Percentiles rank a stretch among this genome's conserved stretches.
Evolutionary conservation across 2,797 vertebrate species (phyloP).

Genomic region (Falco biarmicus): DNA sequence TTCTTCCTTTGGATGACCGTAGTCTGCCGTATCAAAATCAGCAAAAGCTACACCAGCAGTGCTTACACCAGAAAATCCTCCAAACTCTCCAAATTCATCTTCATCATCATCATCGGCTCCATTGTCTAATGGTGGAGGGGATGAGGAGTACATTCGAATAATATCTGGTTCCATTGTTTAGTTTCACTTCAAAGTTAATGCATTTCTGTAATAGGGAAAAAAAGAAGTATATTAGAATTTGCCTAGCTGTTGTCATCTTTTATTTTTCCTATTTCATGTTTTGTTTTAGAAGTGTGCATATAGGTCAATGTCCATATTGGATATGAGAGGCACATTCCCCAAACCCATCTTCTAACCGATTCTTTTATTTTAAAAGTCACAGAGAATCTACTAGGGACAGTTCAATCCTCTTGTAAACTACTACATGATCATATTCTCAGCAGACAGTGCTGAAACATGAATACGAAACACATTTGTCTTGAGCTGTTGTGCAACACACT

Average conservation of each 20-base stretch:
- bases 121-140: slow-evolving; percentile 89
- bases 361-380: background rate
- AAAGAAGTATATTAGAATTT: background rate
- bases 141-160: slow-evolving; percentile 88
- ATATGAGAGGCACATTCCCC: background rate
- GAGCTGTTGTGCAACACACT: background rate
- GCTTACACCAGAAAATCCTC: slow-evolving; percentile 82
- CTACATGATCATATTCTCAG: background rate
- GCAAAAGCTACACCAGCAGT: slow-evolving; percentile 79
- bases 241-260: background rate
- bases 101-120: slow-evolving; percentile 89
- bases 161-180: slow-evolving; percentile 90
- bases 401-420: background rate
- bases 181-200: slow-evolving; percentile 66
- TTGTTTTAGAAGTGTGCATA: background rate
- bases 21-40: slow-evolving; percentile 77
- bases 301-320: background rate
- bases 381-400: background rate
- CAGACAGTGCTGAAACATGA: background rate
- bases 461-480: background rate
- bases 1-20: slow-evolving; percentile 77
- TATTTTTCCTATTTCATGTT: background rate
- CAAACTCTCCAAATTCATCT: slow-evolving; percentile 90
- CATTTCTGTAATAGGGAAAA: slow-evolving; percentile 74
- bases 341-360: background rate